Evolutionary conservation across 2,888 invertebrate genomes (phyloP).

Genomic region (Cerastis leucographa): DNA sequence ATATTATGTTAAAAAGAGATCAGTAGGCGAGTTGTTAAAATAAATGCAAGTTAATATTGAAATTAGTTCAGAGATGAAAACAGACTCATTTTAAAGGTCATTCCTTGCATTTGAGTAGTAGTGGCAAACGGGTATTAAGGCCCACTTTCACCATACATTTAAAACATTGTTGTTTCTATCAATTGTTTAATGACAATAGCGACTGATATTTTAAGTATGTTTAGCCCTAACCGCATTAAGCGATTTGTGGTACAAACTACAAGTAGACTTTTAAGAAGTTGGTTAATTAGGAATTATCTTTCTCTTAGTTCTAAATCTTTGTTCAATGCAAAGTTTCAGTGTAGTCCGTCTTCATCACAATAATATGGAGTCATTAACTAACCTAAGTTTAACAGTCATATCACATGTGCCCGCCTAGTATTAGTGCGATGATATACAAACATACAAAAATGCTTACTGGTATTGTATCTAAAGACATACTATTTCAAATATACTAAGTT

Average conservation of each 20-base stretch:
- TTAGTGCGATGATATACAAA: conserved; percentile 61
- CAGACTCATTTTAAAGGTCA: neutral
- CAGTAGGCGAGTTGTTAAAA: conserved; percentile 26
- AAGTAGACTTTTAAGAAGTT: neutral
- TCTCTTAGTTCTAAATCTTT: neutral
- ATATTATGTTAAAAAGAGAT: conserved; percentile 40
- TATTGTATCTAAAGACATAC: conserved; percentile 48
- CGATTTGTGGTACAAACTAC: neutral
- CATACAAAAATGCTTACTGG: conserved; percentile 56
- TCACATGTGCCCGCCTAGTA: conserved; percentile 72
- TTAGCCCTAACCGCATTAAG: neutral
- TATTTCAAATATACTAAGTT: neutral
- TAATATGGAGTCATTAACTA: conserved; percentile 20
- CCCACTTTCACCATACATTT: neutral
- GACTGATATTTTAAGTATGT: neutral
- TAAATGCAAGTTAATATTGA: conserved; percentile 36
- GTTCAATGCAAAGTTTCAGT: neutral
- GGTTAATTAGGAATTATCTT: neutral
- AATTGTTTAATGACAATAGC: neutral
- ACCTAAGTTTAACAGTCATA: conserved; percentile 57
- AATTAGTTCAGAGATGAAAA: conserved; percentile 20
- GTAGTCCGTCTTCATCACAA: conserved; percentile 21
- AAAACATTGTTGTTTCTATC: neutral
- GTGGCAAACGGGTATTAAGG: neutral
- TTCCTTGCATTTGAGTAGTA: conserved; percentile 11